phyloP scores from a whole-genome alignment of 1,140 invertebrate species.

The Mycetomoellerius zeteki region DNA sequence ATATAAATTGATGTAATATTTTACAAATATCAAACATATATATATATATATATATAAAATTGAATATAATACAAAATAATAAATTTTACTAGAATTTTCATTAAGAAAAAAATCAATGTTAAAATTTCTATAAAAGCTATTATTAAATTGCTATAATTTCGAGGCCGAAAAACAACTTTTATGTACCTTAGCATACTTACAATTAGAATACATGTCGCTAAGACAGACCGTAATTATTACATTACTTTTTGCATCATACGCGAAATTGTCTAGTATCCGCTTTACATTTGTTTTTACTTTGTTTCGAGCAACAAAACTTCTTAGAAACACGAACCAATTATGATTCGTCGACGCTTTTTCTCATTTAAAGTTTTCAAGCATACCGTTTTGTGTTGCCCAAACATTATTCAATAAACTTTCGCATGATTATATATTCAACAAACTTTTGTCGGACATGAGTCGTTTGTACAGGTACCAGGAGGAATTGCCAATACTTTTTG shows the following conservation, averaged over 20 bases:
- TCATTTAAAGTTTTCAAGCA: not conserved
- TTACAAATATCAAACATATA: no score
- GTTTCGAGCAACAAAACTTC: conserved; percentile 1
- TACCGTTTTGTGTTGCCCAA: not conserved
- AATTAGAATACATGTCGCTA: not conserved
- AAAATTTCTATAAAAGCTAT: not conserved
- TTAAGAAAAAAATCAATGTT: not conserved
- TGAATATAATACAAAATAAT: not conserved
- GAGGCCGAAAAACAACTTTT: not conserved
- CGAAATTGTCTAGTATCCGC: not conserved
- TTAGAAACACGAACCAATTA: conserved; percentile 39
- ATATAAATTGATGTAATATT: conserved; percentile 17
- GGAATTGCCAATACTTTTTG: conserved; percentile 11
- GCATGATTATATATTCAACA: conserved; percentile 20
- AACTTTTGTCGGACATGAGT: conserved; percentile 14
- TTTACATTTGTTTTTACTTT: conserved; percentile 30
- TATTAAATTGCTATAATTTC: not conserved
- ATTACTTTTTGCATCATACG: not conserved
- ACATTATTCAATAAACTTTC: conserved; percentile 40
- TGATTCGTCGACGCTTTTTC: not conserved
- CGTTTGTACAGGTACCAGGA: not conserved
- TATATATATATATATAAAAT: no score
- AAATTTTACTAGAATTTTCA: not conserved
- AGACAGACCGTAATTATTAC: conserved; percentile 5
- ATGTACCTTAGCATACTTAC: not conserved